Conservation (phyloP, 2,888 invertebrate species). For the Digitonthophagus gazella region DNA sequence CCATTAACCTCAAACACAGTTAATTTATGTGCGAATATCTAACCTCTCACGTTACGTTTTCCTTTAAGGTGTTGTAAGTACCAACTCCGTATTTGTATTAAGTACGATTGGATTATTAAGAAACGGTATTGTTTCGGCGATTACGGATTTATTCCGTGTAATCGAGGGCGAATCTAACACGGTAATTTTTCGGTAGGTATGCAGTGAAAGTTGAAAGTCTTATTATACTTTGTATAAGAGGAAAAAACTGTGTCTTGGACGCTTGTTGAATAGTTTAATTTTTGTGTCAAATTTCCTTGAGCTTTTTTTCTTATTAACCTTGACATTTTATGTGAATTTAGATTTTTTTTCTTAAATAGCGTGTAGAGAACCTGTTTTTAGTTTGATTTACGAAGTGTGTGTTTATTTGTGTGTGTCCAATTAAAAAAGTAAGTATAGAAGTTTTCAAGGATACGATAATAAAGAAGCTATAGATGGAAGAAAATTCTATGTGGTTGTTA, state of each 20-base stretch:
- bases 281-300: not conserved
- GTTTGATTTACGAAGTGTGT: not conserved
- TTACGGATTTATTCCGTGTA: not conserved
- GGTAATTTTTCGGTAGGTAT: not conserved
- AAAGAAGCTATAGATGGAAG: too few species aligned
- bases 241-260: not conserved
- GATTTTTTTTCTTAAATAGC: not conserved
- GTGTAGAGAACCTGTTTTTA: not conserved
- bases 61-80: not conserved
- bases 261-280: not conserved
- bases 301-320: not conserved
- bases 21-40: conserved; percentile 18
- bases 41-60: conserved; percentile 22
- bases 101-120: not conserved
- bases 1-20: conserved; percentile 1
- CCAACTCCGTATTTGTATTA: not conserved
- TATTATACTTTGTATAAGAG: not conserved
- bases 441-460: not conserved
- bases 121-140: not conserved
- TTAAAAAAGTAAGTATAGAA: not conserved
- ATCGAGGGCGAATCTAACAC: not conserved
- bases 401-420: not conserved
- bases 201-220: not conserved
- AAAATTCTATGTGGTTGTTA: too few species aligned
- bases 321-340: not conserved